Evolutionary conservation across 2,113 vertebrate genomes (phyloP).

Genomic region (Chamaetylas fuelleborni): DNA sequence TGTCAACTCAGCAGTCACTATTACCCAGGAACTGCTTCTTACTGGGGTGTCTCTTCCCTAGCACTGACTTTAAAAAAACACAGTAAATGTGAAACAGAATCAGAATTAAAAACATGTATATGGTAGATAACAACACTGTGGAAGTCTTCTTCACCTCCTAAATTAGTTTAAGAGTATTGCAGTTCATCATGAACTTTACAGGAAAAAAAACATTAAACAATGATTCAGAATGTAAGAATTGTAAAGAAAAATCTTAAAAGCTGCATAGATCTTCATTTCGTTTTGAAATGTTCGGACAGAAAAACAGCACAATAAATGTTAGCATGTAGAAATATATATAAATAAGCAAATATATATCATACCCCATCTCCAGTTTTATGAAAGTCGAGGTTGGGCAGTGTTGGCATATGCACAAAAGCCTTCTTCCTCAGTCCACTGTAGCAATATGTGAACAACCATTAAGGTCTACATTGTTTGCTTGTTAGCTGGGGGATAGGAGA

Average conservation of each 20-base stretch:
- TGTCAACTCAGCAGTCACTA: background rate
- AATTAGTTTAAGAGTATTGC: background rate
- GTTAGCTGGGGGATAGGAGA: background rate
- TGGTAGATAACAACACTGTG: background rate
- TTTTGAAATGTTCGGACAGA: background rate
- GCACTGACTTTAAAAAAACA: background rate
- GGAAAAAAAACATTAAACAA: background rate
- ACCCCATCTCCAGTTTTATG: constrained; percentile 93
- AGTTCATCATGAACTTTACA: background rate
- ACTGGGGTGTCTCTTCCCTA: background rate
- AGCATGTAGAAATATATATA: background rate
- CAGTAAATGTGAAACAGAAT: background rate
- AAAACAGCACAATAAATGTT: background rate
- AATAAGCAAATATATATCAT: constrained; percentile 48
- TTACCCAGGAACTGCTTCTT: background rate
- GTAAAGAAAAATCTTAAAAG: background rate
- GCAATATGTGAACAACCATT: constrained; percentile 89
- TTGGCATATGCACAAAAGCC: constrained; percentile 94
- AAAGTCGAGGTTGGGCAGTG: constrained; percentile 92
- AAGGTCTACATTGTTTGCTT: constrained; percentile 69
- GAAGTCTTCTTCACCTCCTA: background rate
- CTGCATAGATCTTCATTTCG: background rate
- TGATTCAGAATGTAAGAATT: background rate
- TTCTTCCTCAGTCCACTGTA: constrained; percentile 98
- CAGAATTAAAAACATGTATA: background rate